Percentiles rank a stretch among this genome's conserved stretches.
These are phyloP conservation scores for Drosophila nr. medialis DNA, from an alignment of 2,888 invertebrate genomes.

Conservation along the genomic window DNA sequence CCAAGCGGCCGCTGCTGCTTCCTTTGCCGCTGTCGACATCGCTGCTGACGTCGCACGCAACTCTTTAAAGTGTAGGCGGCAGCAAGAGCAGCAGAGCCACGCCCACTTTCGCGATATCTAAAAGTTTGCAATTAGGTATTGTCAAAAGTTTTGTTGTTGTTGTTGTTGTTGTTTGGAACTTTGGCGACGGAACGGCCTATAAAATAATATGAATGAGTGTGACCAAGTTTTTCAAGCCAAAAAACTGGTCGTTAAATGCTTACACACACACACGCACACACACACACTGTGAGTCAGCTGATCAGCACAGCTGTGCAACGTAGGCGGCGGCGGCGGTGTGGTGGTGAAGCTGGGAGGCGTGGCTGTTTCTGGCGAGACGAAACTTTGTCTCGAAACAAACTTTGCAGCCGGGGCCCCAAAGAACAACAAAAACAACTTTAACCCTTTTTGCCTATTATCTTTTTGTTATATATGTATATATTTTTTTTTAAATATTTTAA, in stretches of 20 bases:
- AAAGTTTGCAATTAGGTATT: slow-evolving; percentile 79
- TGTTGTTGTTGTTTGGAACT: slow-evolving; percentile 65
- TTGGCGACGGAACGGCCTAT: slow-evolving; percentile 76
- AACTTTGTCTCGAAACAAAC: slow-evolving; percentile 71
- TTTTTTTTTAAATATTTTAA: slow-evolving; percentile 14
- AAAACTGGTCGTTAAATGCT: slow-evolving; percentile 1
- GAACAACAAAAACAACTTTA: slow-evolving; percentile 39
- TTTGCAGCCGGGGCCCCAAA: slow-evolving; percentile 61
- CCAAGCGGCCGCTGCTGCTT: slow-evolving; percentile 38
- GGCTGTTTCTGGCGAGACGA: slow-evolving; percentile 56
- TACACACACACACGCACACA: slow-evolving; percentile 8
- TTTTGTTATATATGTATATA: slow-evolving; percentile 9
- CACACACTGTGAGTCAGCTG: slow-evolving; percentile 33
- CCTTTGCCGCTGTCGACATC: slow-evolving; percentile 4
- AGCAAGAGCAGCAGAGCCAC: slow-evolving; percentile 26
- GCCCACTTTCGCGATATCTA: slow-evolving; percentile 58
- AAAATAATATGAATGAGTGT: slow-evolving; percentile 64
- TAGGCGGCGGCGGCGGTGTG: neutral
- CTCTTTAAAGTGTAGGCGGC: slow-evolving; percentile 40
- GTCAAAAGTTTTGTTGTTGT: slow-evolving; percentile 70
- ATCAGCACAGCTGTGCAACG: slow-evolving; percentile 57
- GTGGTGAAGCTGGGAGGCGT: slow-evolving; percentile 3
- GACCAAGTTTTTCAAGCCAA: slow-evolving; percentile 42
- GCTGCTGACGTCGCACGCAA: slow-evolving; percentile 38
- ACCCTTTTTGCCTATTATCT: slow-evolving; percentile 34